Evolutionary conservation across 2,797 vertebrate species (phyloP), one percentile per base, ranked within the genome.

Genomic region (Rousettus madagascariensis): DNA sequence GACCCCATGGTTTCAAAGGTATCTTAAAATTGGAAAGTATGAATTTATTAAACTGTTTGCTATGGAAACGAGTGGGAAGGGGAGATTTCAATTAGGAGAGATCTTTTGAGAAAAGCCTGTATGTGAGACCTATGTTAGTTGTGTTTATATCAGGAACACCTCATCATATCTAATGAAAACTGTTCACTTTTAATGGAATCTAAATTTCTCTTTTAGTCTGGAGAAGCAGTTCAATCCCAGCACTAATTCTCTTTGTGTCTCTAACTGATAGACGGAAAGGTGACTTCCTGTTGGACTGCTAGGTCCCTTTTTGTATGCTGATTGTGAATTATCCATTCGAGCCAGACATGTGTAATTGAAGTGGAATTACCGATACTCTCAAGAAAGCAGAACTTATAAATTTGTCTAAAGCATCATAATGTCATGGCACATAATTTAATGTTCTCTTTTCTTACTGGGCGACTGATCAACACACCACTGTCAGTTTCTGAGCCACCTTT

Each of bases 401-500:
- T 98, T 97, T 97, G 90, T 97, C 96, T 97, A 92, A 97, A 97
- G 96, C 82, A 22, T 74, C 92, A 46, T 94, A 95, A 94, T 95
- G 95, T 95, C 95, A 97, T 68, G 53, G 92, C 95, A 97, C 92
- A 89, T 95, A 89, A 95, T 96, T 97, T 93, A 80, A 85, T 92
- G 83, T 86, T 96, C 83, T 97, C 71, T 91, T 89, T 94, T 80
- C 65, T 95, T 90, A 61, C 65, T 92, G 68, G 92, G 75, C 90
- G 87, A 38, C 84, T 90, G 74, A 90, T 89, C 84, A 89, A 63
- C 51, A 43, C n/a, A 89, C 68, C 46, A 15, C 16, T 91, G 87
- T 94, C 13, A 0, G 28, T 53, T 93, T 96, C 68, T 59, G 36
- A 96, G 77, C 75, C 59, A 84, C 83, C 78, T 77, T 78, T 84